These are phyloP conservation scores for Cyprinodon diabolis DNA, from an alignment of 2,797 vertebrate species.

Conservation along the genomic window DNA sequence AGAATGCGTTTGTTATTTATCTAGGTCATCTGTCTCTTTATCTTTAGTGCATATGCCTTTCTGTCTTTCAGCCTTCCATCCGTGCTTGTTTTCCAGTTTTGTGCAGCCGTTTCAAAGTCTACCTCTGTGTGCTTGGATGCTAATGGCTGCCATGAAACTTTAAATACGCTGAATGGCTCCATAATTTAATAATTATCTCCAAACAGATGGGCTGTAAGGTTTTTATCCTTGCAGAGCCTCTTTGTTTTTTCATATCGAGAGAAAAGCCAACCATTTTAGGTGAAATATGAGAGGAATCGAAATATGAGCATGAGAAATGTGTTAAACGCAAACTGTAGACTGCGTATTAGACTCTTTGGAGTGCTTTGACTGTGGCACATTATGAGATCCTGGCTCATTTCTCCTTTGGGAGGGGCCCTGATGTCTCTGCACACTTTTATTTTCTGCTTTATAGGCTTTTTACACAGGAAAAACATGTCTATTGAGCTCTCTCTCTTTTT, in stretches of 20 bases:
- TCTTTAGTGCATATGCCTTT: conserved; percentile 29
- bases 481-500: neutral
- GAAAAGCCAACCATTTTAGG: neutral
- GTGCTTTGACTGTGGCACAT: conserved; percentile 2
- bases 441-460: conserved; percentile 10
- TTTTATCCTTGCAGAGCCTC: conserved; percentile 28
- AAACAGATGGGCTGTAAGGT: conserved; percentile 50
- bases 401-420: conserved; percentile 16
- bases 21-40: conserved; percentile 56
- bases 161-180: conserved; percentile 70
- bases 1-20: conserved; percentile 43
- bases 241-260: conserved; percentile 21
- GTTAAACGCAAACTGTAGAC: neutral
- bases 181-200: conserved; percentile 79
- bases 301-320: neutral
- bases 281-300: conserved; percentile 21
- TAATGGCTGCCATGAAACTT: conserved; percentile 79
- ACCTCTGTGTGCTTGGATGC: conserved; percentile 52
- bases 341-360: neutral
- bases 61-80: conserved; percentile 13
- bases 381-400: neutral
- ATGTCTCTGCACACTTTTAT: neutral
- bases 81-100: conserved; percentile 16
- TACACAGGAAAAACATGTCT: neutral
- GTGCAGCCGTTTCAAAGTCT: conserved; percentile 20